A percentile compares a stretch with the other conserved stretches of the same genome.
phyloP scores from a whole-genome alignment of 30 jellyfish, hydroid and myxozoan species.

The Turritopsis dohrnii region DNA sequence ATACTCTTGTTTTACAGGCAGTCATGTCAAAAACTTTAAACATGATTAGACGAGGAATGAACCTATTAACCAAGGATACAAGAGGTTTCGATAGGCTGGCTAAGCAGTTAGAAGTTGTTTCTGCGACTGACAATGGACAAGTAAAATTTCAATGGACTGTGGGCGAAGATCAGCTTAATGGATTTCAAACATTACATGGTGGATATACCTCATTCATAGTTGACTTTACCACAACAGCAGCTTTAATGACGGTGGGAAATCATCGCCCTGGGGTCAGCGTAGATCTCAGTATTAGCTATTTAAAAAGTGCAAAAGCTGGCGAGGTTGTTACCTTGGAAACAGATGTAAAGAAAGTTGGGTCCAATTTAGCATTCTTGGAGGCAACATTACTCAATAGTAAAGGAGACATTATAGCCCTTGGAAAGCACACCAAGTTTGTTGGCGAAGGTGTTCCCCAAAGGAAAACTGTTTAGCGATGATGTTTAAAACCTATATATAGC shows the following conservation, averaged over 20 bases:
- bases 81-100: constrained; percentile 26
- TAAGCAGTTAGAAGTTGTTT: constrained; percentile 37
- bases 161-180: constrained; percentile 56
- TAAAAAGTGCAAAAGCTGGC: constrained; percentile 74
- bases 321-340: constrained; percentile 68
- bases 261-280: constrained; percentile 68
- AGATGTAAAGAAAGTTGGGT: constrained; percentile 55
- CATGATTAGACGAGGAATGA: not conserved
- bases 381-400: constrained; percentile 50
- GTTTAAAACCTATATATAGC: too few relatives aligned
- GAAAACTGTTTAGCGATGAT: too few relatives aligned
- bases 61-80: not conserved
- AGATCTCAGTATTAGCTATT: constrained; percentile 69
- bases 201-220: constrained; percentile 63
- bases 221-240: constrained; percentile 64
- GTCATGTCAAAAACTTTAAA: not conserved
- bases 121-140: constrained; percentile 49
- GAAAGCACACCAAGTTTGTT: constrained; percentile 75
- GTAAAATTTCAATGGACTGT: constrained; percentile 50
- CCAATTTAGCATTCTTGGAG: constrained; percentile 59
- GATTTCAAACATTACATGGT: constrained; percentile 70
- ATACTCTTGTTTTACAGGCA: not conserved
- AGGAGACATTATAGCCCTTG: constrained; percentile 76
- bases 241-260: constrained; percentile 29
- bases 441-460: constrained; percentile 1